Evolutionary conservation across 2,113 vertebrate genomes (phyloP), one percentile per base, ranked within the genome.

Genomic region (Chaetops frenatus): DNA sequence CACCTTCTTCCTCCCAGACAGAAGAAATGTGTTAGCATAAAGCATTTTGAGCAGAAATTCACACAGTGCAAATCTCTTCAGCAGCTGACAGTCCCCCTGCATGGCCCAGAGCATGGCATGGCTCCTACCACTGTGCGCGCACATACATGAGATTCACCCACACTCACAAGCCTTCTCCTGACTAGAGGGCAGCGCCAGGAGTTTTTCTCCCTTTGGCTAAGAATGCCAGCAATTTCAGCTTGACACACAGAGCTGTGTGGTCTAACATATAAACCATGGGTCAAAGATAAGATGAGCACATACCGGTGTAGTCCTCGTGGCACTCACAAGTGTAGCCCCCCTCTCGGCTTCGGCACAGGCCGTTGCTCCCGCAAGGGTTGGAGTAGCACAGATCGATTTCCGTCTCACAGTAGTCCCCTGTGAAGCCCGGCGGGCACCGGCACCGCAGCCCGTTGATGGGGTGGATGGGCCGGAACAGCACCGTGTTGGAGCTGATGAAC

Each of bases 371-470:
- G 7, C 99, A 99, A 1, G 99, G 99, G 35, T 97, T 99, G 8
- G 99, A 99, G 97, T 99, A 99, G 97, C 99, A 99, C 53, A 99
- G 98, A 74, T 99, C 99, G 10, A 99, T 98, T 94, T 99, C 99
- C 0, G 99, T 99, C 98, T 99, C 99, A 1, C 99, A 99, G 97
- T 98, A 99, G 97, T 99, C 99, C 0, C 99, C 99, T 0, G 99
- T 99, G 97, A 99, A 99, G 33, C 99, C 99, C 0, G 99, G 96
- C 0, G 99, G 99, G 57, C 99, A 99, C 8, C 99, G 98, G 97
- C 99, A 99, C 31, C 99, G 98, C 90, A 99, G 98, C 15, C 99
- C 99, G 0, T 98, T 99, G 97, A 99, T 98, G 62, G 99, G 99
- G 95, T 99, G 99, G 97, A 99, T 99, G 91, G 99, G 99, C 28